A percentile compares a stretch with the other conserved stretches of the same genome.
These are phyloP conservation scores for Drosophila guanche DNA, from an alignment of 1,140 invertebrate genomes.

Conservation along the genomic window DNA sequence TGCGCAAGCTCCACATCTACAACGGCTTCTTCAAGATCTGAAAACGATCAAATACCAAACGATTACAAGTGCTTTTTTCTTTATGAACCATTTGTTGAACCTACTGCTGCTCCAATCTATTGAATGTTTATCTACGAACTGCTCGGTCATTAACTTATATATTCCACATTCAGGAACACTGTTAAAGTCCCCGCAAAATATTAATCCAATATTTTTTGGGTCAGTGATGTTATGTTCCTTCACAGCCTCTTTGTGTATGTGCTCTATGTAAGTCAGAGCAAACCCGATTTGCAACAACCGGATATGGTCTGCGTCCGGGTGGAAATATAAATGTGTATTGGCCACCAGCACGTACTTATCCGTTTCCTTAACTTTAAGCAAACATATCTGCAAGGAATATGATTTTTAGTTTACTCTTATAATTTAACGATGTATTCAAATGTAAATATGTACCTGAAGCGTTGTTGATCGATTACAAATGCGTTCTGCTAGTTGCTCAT, in stretches of 20 bases:
- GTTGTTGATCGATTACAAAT: conserved; percentile 87
- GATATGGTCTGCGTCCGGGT: conserved; percentile 94
- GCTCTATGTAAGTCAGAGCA: conserved; percentile 85
- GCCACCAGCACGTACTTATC: conserved; percentile 88
- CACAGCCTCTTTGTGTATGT: conserved; percentile 84
- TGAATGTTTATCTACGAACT: conserved; percentile 86
- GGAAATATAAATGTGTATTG: conserved; percentile 97
- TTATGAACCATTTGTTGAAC: conserved; percentile 72
- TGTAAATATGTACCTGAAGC: conserved; percentile 82
- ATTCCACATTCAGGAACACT: conserved; percentile 92
- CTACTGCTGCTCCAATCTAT: conserved; percentile 92
- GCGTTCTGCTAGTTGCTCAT: conserved; percentile 86
- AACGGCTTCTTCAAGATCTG: conserved; percentile 88
- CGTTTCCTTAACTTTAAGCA: conserved; percentile 85
- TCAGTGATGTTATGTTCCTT: conserved; percentile 84
- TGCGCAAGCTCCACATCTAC: conserved; percentile 87
- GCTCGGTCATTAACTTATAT: conserved; percentile 89
- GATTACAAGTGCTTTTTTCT: too few relatives aligned
- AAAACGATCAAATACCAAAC: conserved; percentile 10
- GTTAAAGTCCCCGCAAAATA: conserved; percentile 95
- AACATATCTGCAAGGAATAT: conserved; percentile 40
- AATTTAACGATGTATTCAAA: not conserved
- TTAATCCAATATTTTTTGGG: conserved; percentile 85
- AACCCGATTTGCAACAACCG: conserved; percentile 90
- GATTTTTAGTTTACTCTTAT: not conserved